Percentiles rank a stretch among this genome's conserved stretches.
phyloP scores from a whole-genome alignment of 2,797 vertebrate genomes.

The Sebastes elongatus region DNA sequence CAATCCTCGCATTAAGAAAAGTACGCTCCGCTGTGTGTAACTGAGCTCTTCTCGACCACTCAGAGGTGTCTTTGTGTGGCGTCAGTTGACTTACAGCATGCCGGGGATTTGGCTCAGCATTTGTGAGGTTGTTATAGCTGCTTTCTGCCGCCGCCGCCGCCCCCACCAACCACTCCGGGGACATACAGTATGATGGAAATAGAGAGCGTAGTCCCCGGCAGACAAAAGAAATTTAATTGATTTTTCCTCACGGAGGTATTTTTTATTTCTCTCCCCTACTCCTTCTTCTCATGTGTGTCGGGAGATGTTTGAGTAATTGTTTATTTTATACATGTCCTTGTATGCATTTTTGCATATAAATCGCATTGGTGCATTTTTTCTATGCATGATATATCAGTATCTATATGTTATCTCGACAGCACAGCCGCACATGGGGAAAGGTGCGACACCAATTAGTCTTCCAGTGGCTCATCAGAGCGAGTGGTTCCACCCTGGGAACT shows the following conservation, averaged over 20 bases:
- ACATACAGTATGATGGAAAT: slow-evolving; percentile 33
- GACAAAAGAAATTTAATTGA: slow-evolving; percentile 63
- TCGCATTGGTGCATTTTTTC: slow-evolving; percentile 13
- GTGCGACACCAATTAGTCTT: slow-evolving; percentile 68
- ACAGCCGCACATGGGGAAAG: slow-evolving; percentile 45
- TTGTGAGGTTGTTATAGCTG: slow-evolving; percentile 34
- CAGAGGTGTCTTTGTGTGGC: slow-evolving; percentile 18
- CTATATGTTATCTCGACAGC: slow-evolving; percentile 57
- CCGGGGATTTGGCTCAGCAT: slow-evolving; percentile 42
- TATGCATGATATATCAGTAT: slow-evolving; percentile 21
- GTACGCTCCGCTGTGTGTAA: not conserved
- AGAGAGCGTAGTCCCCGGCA: slow-evolving; percentile 30
- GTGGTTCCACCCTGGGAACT: slow-evolving; percentile 37
- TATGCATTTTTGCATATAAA: slow-evolving; percentile 42
- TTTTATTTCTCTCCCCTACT: slow-evolving; percentile 4
- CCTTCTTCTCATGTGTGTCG: not conserved
- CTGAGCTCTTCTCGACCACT: slow-evolving; percentile 2
- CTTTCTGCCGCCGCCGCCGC: not conserved
- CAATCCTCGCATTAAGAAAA: not conserved
- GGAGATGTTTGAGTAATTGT: slow-evolving; percentile 29
- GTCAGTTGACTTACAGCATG: slow-evolving; percentile 23
- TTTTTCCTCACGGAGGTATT: slow-evolving; percentile 43
- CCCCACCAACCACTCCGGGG: slow-evolving; percentile 8
- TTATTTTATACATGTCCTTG: slow-evolving; percentile 1
- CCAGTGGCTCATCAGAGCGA: slow-evolving; percentile 55